Evolutionary conservation across 2,113 vertebrate genomes (phyloP).

Genomic region (Lucifuga dentata): DNA sequence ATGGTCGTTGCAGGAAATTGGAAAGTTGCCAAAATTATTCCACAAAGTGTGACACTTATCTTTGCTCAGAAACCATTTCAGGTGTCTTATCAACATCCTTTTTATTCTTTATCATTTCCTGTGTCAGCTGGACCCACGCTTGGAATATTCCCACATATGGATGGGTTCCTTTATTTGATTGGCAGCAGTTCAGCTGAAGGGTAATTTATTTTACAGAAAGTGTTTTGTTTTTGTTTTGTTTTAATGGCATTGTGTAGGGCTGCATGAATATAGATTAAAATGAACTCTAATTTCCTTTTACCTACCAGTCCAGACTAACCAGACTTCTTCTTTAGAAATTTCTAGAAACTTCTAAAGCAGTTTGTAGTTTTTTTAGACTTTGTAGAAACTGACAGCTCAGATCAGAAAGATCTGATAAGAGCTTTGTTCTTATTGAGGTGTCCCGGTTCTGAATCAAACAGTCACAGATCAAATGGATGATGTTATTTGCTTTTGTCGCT

Average conservation of each 20-base stretch:
- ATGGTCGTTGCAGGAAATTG: constrained; percentile 15
- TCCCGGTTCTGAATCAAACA: constrained; percentile 52
- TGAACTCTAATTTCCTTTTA: background rate
- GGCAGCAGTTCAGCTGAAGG: background rate
- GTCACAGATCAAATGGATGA: constrained; percentile 52
- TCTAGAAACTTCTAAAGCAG: background rate
- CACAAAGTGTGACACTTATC: constrained; percentile 49
- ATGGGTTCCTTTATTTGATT: constrained; percentile 16
- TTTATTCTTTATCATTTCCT: constrained; percentile 57
- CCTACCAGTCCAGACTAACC: background rate
- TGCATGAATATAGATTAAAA: background rate
- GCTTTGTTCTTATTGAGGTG: constrained; percentile 57
- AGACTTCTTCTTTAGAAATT: constrained; percentile 28
- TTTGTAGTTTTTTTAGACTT: too few relatives aligned
- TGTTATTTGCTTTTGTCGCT: constrained; percentile 52
- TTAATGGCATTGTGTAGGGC: background rate
- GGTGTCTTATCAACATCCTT: constrained; percentile 51
- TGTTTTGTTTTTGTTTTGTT: too few relatives aligned
- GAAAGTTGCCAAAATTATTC: constrained; percentile 37
- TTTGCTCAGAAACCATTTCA: constrained; percentile 46
- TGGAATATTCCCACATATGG: background rate
- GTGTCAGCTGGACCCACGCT: constrained; percentile 2
- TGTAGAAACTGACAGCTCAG: constrained; percentile 44
- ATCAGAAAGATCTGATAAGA: constrained; percentile 56
- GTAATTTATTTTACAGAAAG: constrained; percentile 13